phyloP scores from a whole-genome alignment of 2,888 invertebrate species.

The Drosophila paracracens region DNA sequence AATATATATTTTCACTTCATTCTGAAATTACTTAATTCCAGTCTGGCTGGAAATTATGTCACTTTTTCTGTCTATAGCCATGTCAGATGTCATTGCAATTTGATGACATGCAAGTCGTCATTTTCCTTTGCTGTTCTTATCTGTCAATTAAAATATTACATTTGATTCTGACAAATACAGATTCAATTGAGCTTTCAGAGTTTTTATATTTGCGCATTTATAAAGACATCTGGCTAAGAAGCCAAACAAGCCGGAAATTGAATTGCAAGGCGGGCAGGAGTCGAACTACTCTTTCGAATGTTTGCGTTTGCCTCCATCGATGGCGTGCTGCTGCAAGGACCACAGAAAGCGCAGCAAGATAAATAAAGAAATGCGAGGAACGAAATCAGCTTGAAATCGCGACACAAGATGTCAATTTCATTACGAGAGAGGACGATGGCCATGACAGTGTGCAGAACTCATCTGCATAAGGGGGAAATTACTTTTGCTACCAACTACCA shows the following conservation, averaged over 20 bases:
- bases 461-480: slow-evolving; percentile 80
- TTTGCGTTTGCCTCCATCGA: slow-evolving; percentile 4
- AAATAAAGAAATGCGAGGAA: slow-evolving; percentile 36
- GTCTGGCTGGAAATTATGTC: background rate
- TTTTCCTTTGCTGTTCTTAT: background rate
- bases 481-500: slow-evolving; percentile 53
- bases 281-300: slow-evolving; percentile 5
- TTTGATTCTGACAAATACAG: background rate
- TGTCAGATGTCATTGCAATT: background rate
- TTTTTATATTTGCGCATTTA: slow-evolving; percentile 18
- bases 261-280: slow-evolving; percentile 53
- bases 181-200: background rate
- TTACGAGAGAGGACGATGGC: slow-evolving; percentile 59
- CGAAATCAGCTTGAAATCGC: slow-evolving; percentile 71
- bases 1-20: background rate
- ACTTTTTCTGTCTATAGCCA: background rate
- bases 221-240: slow-evolving; percentile 23
- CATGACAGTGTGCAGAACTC: slow-evolving; percentile 53
- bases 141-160: background rate
- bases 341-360: slow-evolving; percentile 19
- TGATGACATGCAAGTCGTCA: background rate
- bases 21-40: background rate
- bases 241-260: slow-evolving; percentile 68
- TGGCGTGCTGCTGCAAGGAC: slow-evolving; percentile 17
- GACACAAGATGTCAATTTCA: slow-evolving; percentile 79